A percentile compares a stretch with the other conserved stretches of the same genome.
Conservation (phyloP, 1,140 invertebrate species). For the Drosophila quadrilineata region DNA sequence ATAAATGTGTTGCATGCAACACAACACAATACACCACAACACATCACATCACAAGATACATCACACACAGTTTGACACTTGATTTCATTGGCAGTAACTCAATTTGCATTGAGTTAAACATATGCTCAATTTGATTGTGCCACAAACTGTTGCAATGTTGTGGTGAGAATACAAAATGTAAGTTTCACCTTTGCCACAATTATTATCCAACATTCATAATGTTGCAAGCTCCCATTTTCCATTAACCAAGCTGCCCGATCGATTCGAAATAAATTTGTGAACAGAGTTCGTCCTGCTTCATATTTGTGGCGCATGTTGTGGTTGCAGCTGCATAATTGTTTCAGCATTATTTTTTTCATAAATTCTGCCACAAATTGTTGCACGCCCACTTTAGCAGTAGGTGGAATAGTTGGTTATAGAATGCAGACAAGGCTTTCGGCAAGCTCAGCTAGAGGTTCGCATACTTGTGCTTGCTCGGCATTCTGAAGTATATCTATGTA, state of each 20-base stretch:
- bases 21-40: too few species aligned
- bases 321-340: slow-evolving; percentile 63
- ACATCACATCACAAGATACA: too few species aligned
- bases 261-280: too few species aligned
- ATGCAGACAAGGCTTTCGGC: slow-evolving; percentile 58
- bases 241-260: too few species aligned
- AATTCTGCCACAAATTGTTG: slow-evolving; percentile 62
- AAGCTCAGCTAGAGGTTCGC: slow-evolving; percentile 22
- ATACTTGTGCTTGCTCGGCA: slow-evolving; percentile 16
- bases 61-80: background rate
- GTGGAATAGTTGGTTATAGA: slow-evolving; percentile 74
- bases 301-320: slow-evolving; percentile 21
- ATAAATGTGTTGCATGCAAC: too few species aligned
- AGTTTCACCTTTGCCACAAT: background rate
- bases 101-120: background rate
- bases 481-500: background rate
- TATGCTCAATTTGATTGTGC: background rate
- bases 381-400: slow-evolving; percentile 32
- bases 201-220: too few species aligned
- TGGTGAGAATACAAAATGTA: background rate
- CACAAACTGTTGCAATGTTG: background rate
- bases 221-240: too few species aligned
- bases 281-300: too few species aligned
- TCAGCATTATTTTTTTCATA: slow-evolving; percentile 68
- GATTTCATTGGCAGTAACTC: background rate